Evolutionary conservation across 2,113 vertebrate genomes (phyloP).

Genomic region (Ageneiosus marmoratus): DNA sequence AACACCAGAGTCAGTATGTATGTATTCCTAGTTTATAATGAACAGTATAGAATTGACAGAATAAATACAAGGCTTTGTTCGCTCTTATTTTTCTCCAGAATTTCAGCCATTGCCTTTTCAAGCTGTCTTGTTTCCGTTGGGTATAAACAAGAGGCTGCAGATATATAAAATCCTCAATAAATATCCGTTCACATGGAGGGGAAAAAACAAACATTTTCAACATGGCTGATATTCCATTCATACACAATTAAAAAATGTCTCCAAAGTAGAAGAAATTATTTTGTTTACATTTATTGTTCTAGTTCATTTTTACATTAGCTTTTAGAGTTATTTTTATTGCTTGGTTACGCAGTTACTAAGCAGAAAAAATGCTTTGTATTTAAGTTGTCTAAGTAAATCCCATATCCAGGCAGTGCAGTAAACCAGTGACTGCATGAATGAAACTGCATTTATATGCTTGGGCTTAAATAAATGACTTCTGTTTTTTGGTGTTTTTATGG

Average conservation of each 20-base stretch:
- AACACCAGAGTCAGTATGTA: not conserved
- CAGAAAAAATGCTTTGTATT: not conserved
- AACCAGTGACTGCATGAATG: not conserved
- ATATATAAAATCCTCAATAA: no score
- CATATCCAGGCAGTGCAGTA: not conserved
- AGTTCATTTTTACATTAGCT: not conserved
- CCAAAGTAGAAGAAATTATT: not conserved
- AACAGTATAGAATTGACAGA: not conserved
- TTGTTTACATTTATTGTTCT: not conserved
- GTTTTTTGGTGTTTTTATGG: not conserved
- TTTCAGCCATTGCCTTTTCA: no score
- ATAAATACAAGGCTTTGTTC: not conserved
- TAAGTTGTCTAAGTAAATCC: constrained; percentile 13
- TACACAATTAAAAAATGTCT: no score
- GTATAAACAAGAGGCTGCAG: no score
- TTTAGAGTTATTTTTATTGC: not conserved
- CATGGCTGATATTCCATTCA: not conserved
- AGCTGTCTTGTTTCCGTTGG: no score
- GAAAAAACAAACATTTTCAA: not conserved
- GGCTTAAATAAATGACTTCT: constrained; percentile 27
- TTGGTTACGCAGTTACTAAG: not conserved
- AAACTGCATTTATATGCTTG: constrained; percentile 22
- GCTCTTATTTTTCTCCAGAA: not conserved
- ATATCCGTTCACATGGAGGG: not conserved
- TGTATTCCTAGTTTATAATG: not conserved